phyloP scores from a whole-genome alignment of 2,888 invertebrate genomes.

The Digitonthophagus gazella region DNA sequence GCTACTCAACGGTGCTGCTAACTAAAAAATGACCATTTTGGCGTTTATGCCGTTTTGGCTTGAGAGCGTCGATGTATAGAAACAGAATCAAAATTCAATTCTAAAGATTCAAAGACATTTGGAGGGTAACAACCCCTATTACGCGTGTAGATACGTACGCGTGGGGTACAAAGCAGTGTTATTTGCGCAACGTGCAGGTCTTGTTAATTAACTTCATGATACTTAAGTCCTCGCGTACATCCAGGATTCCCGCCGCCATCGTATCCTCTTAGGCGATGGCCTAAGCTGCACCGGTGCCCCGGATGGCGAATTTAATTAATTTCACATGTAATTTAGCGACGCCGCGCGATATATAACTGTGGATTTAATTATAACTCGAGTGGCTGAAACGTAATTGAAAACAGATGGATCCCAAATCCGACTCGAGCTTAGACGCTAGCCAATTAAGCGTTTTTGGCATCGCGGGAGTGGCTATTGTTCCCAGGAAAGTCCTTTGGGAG shows the following conservation, averaged over 20 bases:
- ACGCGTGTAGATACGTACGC: not conserved
- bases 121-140: not conserved
- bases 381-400: slow-evolving; percentile 14
- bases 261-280: not conserved
- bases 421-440: not conserved
- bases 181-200: not conserved
- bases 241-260: not conserved
- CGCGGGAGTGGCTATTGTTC: not conserved
- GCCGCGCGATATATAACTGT: slow-evolving; percentile 13
- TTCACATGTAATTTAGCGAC: slow-evolving; percentile 16
- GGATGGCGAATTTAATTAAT: slow-evolving; percentile 15
- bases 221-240: not conserved
- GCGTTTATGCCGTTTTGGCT: no score
- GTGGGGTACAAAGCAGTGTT: not conserved
- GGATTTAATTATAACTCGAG: slow-evolving; percentile 15
- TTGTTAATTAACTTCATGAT: not conserved
- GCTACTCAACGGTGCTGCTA: no score
- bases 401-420: slow-evolving; percentile 10
- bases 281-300: not conserved
- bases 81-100: no score
- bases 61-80: no score
- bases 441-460: not conserved
- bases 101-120: not conserved
- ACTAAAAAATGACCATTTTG: no score
- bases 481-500: not conserved